Conservation (phyloP, 2,797 vertebrate species). For the Enteromius paludinosus region DNA sequence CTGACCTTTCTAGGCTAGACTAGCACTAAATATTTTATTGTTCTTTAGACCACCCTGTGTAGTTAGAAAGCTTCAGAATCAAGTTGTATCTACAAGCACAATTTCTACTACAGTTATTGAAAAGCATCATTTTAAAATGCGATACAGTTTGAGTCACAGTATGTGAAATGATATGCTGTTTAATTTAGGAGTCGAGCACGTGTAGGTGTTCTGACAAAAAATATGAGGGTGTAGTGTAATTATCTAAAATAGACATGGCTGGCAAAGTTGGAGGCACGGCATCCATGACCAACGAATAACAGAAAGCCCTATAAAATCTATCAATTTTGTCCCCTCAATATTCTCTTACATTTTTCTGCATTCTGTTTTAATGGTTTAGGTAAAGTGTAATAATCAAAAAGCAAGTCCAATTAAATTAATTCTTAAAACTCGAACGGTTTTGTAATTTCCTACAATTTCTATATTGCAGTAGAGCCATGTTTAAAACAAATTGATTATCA, state of each 20-base stretch:
- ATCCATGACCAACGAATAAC: neutral
- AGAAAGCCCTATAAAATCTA: neutral
- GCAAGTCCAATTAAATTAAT: neutral
- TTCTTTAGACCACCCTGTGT: conserved; percentile 20
- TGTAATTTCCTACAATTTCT: neutral
- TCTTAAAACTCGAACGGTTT: neutral
- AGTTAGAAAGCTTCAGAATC: neutral
- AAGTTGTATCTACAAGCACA: neutral
- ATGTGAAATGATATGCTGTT: neutral
- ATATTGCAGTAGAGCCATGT: neutral
- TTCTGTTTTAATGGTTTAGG: neutral
- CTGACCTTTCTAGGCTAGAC: conserved; percentile 9
- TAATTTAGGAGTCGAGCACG: neutral
- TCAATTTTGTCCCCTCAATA: neutral
- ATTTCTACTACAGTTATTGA: neutral
- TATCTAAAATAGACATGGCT: conserved; percentile 11
- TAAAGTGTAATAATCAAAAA: neutral
- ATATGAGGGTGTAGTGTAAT: conserved; percentile 8
- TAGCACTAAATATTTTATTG: conserved; percentile 21
- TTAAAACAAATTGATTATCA: neutral
- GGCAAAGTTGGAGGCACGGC: neutral
- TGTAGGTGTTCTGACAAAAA: neutral
- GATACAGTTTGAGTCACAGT: neutral
- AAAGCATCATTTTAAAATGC: neutral
- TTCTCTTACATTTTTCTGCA: neutral